Evolutionary conservation across 2,888 invertebrate genomes (phyloP), one percentile per base, ranked within the genome.

Genomic region (Lepidochrysops patricia): DNA sequence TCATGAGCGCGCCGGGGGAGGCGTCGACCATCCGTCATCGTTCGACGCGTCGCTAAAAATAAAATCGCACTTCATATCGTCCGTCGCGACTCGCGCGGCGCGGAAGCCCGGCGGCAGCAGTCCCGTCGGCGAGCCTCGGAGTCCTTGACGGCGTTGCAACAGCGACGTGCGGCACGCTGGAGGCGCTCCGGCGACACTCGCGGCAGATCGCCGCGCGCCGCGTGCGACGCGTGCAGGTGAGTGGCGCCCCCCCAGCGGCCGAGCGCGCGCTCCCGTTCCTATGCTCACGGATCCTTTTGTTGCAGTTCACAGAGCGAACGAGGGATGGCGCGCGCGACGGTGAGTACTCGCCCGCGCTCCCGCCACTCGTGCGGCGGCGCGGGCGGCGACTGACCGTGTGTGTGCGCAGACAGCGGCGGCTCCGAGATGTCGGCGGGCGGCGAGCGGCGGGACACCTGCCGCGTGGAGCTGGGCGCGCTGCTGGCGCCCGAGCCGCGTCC

Each of bases 151-250:
- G 58, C 64, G 60, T 64, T 62, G 23, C 23, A 15, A 9, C 9
- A 6, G 63, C 65, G 61, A 26, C 52, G 58, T 15, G 15, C 50
- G 64, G 64, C 65, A 71, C 69, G 66, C 81, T 80, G 95, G 95
- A 95, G 94, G 93, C 94, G 84, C 91, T 95, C 91, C 92, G 94
- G 85, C 93, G 93, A 78, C 95, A 94, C 90, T 94, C 95, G 89
- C 93, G 95, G 91, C 94, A 94, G 90, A 94, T 95, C 88, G 95
- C 95, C 90, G 94, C 94, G 83, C 94, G 91, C 82, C 92, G 92
- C 90, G 92, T 92, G 81, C 92, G 94, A 89, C 94, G 94, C 92
- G 94, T 94, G 89, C 95, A 95, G 94, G 95, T 95, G 87, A 86
- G 91, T 72, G 15, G 19, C 54, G 75, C 72, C 72, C 72, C 72